A percentile compares a stretch with the other conserved stretches of the same genome.
Conservation (phyloP, 2,797 vertebrate species). For the Diceros bicornis region DNA sequence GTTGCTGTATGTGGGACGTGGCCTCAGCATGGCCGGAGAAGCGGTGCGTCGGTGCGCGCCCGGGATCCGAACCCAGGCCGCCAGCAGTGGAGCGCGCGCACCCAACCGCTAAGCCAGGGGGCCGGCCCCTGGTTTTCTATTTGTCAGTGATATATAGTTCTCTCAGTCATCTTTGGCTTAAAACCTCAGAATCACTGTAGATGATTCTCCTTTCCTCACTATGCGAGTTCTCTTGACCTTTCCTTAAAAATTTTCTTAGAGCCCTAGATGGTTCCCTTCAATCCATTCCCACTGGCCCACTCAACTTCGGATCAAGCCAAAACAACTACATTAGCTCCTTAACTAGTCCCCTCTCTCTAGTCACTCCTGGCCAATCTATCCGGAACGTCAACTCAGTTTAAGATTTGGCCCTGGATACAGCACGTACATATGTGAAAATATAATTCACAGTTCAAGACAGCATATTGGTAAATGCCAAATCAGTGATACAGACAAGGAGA, state of each 20-base stretch:
- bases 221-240: not conserved
- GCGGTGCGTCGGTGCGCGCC: no score
- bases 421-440: not conserved
- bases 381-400: not conserved
- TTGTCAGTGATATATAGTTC: not conserved
- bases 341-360: no score
- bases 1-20: no score
- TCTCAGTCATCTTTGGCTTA: not conserved
- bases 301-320: not conserved
- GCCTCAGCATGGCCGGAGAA: no score
- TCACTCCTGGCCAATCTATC: not conserved
- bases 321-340: not conserved
- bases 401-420: not conserved
- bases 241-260: not conserved
- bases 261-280: not conserved
- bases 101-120: no score
- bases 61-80: no score
- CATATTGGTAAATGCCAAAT: not conserved
- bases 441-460: not conserved
- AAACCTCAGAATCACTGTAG: not conserved
- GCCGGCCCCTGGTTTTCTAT: not conserved
- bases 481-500: not conserved
- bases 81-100: no score
- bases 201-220: not conserved
- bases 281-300: not conserved